Evolutionary conservation across 2,888 invertebrate species (phyloP).

Genomic region (Teinopalpus imperialis): DNA sequence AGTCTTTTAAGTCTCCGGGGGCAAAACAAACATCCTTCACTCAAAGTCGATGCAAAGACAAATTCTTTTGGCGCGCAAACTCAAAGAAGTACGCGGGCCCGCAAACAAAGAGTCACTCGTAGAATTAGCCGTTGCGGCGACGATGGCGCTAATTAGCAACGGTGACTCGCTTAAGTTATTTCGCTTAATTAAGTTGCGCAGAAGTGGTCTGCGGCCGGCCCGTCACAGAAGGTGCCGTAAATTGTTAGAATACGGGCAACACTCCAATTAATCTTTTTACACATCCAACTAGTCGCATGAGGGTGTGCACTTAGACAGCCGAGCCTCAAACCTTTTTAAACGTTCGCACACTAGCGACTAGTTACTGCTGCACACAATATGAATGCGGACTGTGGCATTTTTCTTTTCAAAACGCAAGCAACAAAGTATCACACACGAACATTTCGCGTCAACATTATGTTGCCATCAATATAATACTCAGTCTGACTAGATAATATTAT

Average conservation of each 20-base stretch:
- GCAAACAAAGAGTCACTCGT: slow-evolving; percentile 76
- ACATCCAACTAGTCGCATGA: slow-evolving; percentile 75
- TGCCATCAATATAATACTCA: slow-evolving; percentile 5
- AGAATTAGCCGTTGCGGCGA: slow-evolving; percentile 71
- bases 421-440: slow-evolving; percentile 2
- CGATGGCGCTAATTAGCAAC: slow-evolving; percentile 80
- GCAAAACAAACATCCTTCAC: slow-evolving; percentile 72
- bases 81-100: slow-evolving; percentile 70
- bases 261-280: slow-evolving; percentile 82
- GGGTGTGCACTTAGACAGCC: slow-evolving; percentile 68
- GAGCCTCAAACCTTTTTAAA: slow-evolving; percentile 59
- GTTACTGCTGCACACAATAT: slow-evolving; percentile 29
- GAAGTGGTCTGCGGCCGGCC: slow-evolving; percentile 79
- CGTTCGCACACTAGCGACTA: slow-evolving; percentile 50
- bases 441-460: slow-evolving; percentile 15
- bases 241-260: slow-evolving; percentile 76
- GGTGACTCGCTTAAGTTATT: slow-evolving; percentile 80
- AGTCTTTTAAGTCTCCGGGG: slow-evolving; percentile 48
- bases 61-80: slow-evolving; percentile 75
- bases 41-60: slow-evolving; percentile 76
- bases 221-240: slow-evolving; percentile 70
- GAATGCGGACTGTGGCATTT: slow-evolving; percentile 19
- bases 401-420: slow-evolving; percentile 1
- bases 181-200: slow-evolving; percentile 80
- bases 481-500: slow-evolving; percentile 15